Conservation (phyloP, 2,113 vertebrate genomes). For the Chaenogobius annularis region DNA sequence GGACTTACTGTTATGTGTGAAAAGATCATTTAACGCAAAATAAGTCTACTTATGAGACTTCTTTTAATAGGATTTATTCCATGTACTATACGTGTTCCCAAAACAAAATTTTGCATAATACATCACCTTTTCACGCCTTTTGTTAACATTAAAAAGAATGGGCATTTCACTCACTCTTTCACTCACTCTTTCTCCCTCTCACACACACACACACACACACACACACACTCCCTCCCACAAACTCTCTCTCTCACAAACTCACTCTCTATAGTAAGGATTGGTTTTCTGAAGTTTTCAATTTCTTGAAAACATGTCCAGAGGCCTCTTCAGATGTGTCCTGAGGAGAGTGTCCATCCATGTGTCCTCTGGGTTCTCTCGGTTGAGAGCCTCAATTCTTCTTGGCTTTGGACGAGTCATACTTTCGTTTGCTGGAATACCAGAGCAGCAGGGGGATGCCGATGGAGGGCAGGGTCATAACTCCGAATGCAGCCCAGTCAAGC, state of each 20-base stretch:
- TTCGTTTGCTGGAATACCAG: conserved; percentile 97
- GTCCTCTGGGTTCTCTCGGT: neutral
- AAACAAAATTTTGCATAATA: neutral
- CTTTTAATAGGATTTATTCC: no score
- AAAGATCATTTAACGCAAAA: no score
- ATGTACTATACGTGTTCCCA: neutral
- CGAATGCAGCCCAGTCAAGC: conserved; percentile 97
- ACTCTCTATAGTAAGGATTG: no score
- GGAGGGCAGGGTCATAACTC: conserved; percentile 96
- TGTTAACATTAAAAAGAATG: neutral
- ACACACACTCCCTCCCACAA: no score
- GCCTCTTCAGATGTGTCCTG: neutral
- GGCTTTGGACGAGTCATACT: conserved; percentile 89
- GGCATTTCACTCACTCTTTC: no score
- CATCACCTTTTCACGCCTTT: neutral
- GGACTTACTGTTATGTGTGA: no score
- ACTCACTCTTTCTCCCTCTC: no score
- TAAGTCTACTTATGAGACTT: no score
- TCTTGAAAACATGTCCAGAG: neutral
- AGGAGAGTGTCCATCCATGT: neutral
- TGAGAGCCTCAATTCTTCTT: conserved; percentile 88
- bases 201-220: no score
- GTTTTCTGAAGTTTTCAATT: no score
- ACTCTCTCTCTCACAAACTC: no score
- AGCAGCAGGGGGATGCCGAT: conserved; percentile 95